These are phyloP conservation scores for Bellardia pandia DNA, from an alignment of 2,888 invertebrate species.

Conservation along the genomic window DNA sequence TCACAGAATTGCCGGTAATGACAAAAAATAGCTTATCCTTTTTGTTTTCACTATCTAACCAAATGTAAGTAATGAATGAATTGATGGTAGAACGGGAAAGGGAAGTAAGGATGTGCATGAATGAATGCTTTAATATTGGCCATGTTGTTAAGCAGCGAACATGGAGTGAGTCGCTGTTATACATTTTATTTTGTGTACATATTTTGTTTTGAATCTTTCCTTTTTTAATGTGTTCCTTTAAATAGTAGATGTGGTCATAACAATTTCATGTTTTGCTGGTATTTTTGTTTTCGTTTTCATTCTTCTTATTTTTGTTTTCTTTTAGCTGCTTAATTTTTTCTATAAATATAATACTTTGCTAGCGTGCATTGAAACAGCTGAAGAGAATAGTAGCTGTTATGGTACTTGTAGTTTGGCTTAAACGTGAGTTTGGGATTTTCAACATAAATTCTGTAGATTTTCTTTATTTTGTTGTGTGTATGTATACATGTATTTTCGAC, in stretches of 20 bases:
- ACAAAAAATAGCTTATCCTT: slow-evolving; percentile 9
- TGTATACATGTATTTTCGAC: slow-evolving; percentile 28
- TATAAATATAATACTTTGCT: slow-evolving; percentile 7
- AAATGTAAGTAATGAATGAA: slow-evolving; percentile 46
- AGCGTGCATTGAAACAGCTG: not conserved
- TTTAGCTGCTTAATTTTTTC: slow-evolving; percentile 16
- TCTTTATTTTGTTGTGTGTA: not conserved
- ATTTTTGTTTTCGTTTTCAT: not conserved
- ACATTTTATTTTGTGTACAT: not conserved
- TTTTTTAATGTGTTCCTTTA: slow-evolving; percentile 2
- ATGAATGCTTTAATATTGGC: slow-evolving; percentile 23
- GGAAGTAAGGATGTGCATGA: slow-evolving; percentile 24
- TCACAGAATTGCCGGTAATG: not conserved
- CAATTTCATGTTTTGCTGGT: slow-evolving; percentile 67
- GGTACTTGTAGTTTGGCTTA: slow-evolving; percentile 4
- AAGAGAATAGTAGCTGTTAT: not conserved
- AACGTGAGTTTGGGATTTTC: slow-evolving; percentile 29
- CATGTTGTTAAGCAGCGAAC: not conserved
- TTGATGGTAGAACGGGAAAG: not conserved
- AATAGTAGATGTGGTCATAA: slow-evolving; percentile 54
- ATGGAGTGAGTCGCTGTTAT: not conserved
- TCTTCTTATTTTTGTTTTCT: slow-evolving; percentile 10
- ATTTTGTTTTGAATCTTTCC: not conserved
- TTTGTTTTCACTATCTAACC: not conserved
- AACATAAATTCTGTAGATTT: slow-evolving; percentile 1